Percentiles rank a stretch among this genome's conserved stretches.
phyloP scores from a whole-genome alignment of 2,113 vertebrate species.

The Dunckerocampus dactyliophorus region DNA sequence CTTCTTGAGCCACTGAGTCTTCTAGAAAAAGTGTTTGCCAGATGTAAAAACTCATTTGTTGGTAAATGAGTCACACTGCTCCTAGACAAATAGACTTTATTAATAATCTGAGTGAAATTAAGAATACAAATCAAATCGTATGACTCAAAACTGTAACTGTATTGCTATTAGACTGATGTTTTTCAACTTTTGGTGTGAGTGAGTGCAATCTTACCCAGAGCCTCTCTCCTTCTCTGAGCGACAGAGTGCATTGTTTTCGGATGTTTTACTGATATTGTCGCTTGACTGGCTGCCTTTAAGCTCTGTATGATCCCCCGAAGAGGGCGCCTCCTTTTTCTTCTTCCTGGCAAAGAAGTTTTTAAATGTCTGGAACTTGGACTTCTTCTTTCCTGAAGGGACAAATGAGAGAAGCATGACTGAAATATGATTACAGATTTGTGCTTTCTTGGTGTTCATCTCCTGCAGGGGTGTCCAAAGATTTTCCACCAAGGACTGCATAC shows the following conservation, averaged over 20 bases:
- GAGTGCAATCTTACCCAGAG: slow-evolving; percentile 70
- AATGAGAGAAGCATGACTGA: not conserved
- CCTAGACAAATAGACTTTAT: not conserved
- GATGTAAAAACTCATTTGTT: too few relatives aligned
- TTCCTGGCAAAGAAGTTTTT: slow-evolving; percentile 88
- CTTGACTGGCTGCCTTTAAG: slow-evolving; percentile 79
- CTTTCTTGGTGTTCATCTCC: not conserved
- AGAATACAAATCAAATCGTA: not conserved
- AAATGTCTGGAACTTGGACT: slow-evolving; percentile 88
- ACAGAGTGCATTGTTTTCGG: slow-evolving; percentile 55
- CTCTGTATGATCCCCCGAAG: slow-evolving; percentile 41
- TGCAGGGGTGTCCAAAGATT: too few relatives aligned
- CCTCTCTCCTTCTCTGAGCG: slow-evolving; percentile 61
- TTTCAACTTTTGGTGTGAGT: not conserved
- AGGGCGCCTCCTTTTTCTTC: slow-evolving; percentile 78
- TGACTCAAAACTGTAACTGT: not conserved
- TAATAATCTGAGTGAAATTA: not conserved
- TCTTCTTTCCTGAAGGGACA: slow-evolving; percentile 82
- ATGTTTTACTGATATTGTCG: slow-evolving; percentile 69
- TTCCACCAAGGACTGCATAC: too few relatives aligned
- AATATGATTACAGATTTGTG: not conserved
- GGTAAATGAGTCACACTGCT: too few relatives aligned
- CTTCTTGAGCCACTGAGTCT: too few relatives aligned
- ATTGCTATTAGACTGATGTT: not conserved
- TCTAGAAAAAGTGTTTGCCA: too few relatives aligned